A percentile compares a stretch with the other conserved stretches of the same genome.
Evolutionary conservation across 37 sponge, comb jelly and placozoan genomes (phyloP).

Genomic region (Mnemiopsis leidyi): DNA sequence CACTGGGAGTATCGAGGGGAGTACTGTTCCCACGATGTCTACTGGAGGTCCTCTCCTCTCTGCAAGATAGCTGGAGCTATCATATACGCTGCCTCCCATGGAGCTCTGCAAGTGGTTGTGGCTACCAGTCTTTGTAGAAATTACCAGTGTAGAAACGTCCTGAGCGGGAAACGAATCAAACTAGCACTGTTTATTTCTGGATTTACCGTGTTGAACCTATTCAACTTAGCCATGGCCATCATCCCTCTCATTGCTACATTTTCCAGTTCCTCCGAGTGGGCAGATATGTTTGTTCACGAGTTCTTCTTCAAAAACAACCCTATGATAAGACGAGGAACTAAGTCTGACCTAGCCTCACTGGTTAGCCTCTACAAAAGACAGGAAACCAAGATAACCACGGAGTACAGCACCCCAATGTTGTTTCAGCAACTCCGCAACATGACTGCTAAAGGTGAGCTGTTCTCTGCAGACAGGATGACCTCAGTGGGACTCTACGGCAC

Average conservation of each 20-base stretch:
- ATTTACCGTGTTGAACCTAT: neutral
- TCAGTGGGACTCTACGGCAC: neutral
- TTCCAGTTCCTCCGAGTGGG: neutral
- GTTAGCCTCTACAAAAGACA: neutral
- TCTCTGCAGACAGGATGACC: neutral
- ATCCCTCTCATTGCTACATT: neutral
- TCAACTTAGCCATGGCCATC: neutral
- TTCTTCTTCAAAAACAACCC: neutral
- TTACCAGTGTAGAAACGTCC: too few relatives aligned
- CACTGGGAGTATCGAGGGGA: neutral
- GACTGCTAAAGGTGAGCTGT: neutral
- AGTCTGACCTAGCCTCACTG: neutral
- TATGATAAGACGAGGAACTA: neutral
- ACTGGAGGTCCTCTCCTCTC: neutral
- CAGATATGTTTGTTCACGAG: neutral
- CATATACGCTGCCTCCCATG: neutral
- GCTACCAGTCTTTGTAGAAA: neutral
- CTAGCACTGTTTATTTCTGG: neutral
- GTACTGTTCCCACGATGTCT: neutral
- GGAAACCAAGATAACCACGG: neutral
- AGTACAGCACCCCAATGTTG: neutral
- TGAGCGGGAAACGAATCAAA: neutral
- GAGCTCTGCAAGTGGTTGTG: slow-evolving; percentile 8
- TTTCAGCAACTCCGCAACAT: neutral
- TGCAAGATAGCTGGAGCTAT: neutral